These are phyloP conservation scores for Podocnemis expansa DNA, from an alignment of 2,113 vertebrate species.

Conservation along the genomic window DNA sequence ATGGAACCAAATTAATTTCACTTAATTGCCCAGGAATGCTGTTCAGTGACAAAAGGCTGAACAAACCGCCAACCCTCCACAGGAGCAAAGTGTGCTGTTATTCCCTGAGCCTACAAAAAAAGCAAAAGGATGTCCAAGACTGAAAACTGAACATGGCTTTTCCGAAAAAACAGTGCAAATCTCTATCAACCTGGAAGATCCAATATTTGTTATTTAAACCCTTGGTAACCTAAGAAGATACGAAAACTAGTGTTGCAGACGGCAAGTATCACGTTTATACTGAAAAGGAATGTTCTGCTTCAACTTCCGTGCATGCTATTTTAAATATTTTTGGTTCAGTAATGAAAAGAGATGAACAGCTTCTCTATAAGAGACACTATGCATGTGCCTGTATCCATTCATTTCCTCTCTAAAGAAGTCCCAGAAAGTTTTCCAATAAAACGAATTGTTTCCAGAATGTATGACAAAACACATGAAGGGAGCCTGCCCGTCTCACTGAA, in stretches of 20 bases:
- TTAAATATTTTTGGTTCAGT: neutral
- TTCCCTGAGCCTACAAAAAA: neutral
- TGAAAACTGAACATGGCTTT: slow-evolving; percentile 11
- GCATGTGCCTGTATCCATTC: neutral
- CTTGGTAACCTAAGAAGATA: neutral
- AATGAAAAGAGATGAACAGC: neutral
- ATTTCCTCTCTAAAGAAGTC: neutral
- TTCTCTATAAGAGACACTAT: neutral
- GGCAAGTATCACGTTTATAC: neutral
- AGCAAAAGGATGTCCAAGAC: neutral
- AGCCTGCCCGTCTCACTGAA: neutral
- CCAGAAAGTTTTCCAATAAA: neutral
- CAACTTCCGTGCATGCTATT: neutral
- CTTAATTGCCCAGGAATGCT: neutral
- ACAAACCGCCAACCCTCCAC: neutral
- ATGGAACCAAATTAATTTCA: slow-evolving; percentile 20
- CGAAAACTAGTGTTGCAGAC: neutral
- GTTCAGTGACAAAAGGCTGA: neutral
- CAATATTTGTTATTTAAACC: neutral
- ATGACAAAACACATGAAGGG: neutral
- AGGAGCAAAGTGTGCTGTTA: neutral
- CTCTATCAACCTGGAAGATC: neutral
- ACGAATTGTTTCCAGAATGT: neutral
- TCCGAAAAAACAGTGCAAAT: neutral
- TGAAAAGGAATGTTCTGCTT: neutral